A percentile compares a stretch with the other conserved stretches of the same genome.
Conservation (phyloP, 2,888 invertebrate genomes). For the Empis stercorea region DNA sequence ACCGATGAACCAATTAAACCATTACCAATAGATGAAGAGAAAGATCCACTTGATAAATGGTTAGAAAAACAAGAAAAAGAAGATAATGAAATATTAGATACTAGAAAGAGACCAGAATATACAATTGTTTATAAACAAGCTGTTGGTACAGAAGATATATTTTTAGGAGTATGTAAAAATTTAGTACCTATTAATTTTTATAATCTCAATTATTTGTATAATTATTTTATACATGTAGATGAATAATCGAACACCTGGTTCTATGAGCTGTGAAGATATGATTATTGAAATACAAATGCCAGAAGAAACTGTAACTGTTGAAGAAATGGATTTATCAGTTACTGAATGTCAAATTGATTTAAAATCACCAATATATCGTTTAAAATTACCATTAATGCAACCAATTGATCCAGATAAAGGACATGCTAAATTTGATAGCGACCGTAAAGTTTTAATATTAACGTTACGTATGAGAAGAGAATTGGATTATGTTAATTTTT, state of each 20-base stretch:
- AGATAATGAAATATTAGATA: slow-evolving; percentile 43
- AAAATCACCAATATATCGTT: slow-evolving; percentile 48
- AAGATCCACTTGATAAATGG: slow-evolving; percentile 28
- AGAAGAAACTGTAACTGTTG: slow-evolving; percentile 48
- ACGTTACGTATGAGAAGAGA: slow-evolving; percentile 65
- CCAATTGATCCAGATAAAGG: slow-evolving; percentile 68
- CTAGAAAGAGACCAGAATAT: slow-evolving; percentile 56
- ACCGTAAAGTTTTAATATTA: slow-evolving; percentile 50
- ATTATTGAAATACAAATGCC: slow-evolving; percentile 65
- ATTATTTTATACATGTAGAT: slow-evolving; percentile 42
- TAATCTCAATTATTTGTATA: no score
- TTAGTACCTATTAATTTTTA: no score
- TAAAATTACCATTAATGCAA: slow-evolving; percentile 69
- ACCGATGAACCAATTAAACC: slow-evolving; percentile 14
- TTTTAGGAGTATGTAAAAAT: slow-evolving; percentile 66
- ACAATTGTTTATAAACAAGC: slow-evolving; percentile 74
- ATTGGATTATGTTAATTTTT: slow-evolving; percentile 79
- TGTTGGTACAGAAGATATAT: slow-evolving; percentile 75
- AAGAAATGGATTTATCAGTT: slow-evolving; percentile 62
- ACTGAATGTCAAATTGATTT: slow-evolving; percentile 48
- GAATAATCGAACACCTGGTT: slow-evolving; percentile 62
- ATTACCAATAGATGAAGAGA: slow-evolving; percentile 17
- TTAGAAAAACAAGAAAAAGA: slow-evolving; percentile 39
- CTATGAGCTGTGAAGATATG: slow-evolving; percentile 79
- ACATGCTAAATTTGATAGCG: slow-evolving; percentile 64